Percentiles rank a stretch among this genome's conserved stretches.
Conservation (phyloP, 2,888 invertebrate species). For the Carabus problematicus region DNA sequence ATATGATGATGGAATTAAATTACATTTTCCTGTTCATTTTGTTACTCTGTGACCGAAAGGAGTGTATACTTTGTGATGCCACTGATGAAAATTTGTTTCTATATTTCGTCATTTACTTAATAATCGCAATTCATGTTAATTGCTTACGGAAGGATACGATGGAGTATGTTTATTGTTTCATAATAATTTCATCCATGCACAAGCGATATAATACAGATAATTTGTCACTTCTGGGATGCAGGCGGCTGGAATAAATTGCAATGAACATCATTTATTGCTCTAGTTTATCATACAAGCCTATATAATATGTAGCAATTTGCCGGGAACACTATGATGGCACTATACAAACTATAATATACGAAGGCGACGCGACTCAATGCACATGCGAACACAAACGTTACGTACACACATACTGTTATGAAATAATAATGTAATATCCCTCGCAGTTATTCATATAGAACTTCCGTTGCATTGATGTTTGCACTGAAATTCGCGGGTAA, state of each 20-base stretch:
- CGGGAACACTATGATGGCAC: no score
- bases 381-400: slow-evolving; percentile 1
- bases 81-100: no score
- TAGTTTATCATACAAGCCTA: background rate
- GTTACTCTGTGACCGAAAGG: background rate
- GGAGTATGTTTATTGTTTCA: no score
- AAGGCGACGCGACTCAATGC: slow-evolving; percentile 3
- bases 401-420: slow-evolving; percentile 19
- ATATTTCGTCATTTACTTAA: no score
- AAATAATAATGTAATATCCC: slow-evolving; percentile 30
- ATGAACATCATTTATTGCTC: slow-evolving; percentile 1
- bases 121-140: no score
- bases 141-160: no score
- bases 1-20: slow-evolving; percentile 20
- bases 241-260: background rate
- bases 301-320: background rate
- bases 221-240: slow-evolving; percentile 14
- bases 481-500: slow-evolving; percentile 25
- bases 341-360: no score
- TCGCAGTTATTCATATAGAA: slow-evolving; percentile 22
- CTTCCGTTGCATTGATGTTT: slow-evolving; percentile 26
- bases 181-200: no score
- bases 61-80: no score
- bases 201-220: background rate
- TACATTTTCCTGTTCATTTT: slow-evolving; percentile 4